Evolutionary conservation across 35 echinoderm and acorn worm genomes (phyloP), one percentile per base, ranked within the genome.

Genomic region (Hemicentrotus pulcherrimus): DNA sequence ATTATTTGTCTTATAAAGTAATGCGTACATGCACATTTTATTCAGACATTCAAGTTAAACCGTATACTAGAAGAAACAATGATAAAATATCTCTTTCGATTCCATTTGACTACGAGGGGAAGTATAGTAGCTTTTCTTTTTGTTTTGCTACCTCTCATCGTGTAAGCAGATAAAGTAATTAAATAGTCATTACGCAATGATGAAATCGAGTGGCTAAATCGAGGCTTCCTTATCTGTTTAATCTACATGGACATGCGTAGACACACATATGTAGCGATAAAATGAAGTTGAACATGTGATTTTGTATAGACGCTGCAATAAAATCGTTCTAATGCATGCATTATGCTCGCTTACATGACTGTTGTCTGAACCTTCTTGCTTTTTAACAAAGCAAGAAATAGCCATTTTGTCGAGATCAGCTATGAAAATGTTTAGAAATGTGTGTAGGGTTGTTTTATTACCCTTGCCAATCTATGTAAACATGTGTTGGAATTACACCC

Each of bases 141-240:
- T 28, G 18, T 22, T 8, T 8, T 78, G 65, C 22, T 78, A 78
- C 19, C 65, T n/a, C 24, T 78, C 65, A n/a, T 28, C 65, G 4
- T 78, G 65, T 78, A 28, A 78, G 18, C 24, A 78, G 65, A 78
- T 78, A 28, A 78, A n/a, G 19, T 78, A 78, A 78, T 78, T 78
- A 78, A 78, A 78, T 78, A 78, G 65, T 78, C 65, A 78, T 78
- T 78, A 78, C 65, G 65, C 65, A 78, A 78, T 78, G 65, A 22
- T 78, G 65, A 7, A 78, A 78, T 78, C 65, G 65, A 22, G 2
- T 78, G 65, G 5, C 65, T 78, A 78, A n/a, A 78, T 78, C 19
- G 65, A 28, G 19, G 65, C 65, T 78, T n/a, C 65, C 9, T n/a
- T 78, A 78, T 78, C 65, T 78, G 65, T 28, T 6, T 28, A 78